Evolutionary conservation across 2,797 vertebrate genomes (phyloP), one percentile per base, ranked within the genome.

Genomic region (Otolemur crassicaudatus): DNA sequence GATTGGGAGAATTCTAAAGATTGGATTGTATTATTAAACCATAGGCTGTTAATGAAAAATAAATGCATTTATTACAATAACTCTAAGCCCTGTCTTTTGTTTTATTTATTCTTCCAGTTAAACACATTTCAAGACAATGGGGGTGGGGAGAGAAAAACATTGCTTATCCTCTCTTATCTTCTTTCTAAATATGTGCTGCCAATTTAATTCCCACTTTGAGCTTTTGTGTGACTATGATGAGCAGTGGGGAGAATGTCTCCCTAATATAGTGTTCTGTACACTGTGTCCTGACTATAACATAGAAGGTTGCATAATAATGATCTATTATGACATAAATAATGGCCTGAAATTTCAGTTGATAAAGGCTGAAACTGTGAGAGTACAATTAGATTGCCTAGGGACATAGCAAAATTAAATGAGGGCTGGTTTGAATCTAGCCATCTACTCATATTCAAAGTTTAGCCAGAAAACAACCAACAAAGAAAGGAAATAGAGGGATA

Each of bases 291-390:
- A 37, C 49, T 92, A 46, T 86, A 69, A 90, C 40, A 67, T 65
- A 86, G 31, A 90, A 34, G 37, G 37, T 67, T 94, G 92, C 40
- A 90, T 79, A 96, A 93, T 60, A 88, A 73, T 76, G 37, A 87
- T 87, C 72, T 91, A 72, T 90, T 94, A 92, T 90, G 93, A 93
- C 58, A 82, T 84, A 97, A 95, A 90, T 95, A 91, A 96, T 90
- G 96, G 34, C 46, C 91, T 95, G 37, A 97, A 96, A 96, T 92
- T 96, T 95, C 72, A 92, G 73, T 29, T 70, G 63, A 61, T 77
- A 94, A 94, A 94, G 37, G 37, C 69, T 40, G 22, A 88, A 83
- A 84, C 70, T 92, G 43, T 82, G 37, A 96, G 95, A 87, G 81
- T 82, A 80, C 80, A 90, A 90, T 95, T 88, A 97, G 37, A 88